phyloP scores from a whole-genome alignment of 2,888 invertebrate genomes.

The Orthosia cruda region DNA sequence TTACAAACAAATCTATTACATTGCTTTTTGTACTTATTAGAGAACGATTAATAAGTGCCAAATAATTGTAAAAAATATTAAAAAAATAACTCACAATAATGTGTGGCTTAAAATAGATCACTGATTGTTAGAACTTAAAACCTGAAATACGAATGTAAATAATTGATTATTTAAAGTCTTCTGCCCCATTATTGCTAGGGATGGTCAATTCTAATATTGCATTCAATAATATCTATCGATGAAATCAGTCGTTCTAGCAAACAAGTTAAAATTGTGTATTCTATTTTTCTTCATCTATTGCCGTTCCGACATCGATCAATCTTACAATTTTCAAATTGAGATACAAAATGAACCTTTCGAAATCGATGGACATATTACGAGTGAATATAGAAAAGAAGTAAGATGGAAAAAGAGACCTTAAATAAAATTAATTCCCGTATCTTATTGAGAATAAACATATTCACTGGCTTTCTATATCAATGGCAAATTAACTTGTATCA shows the following conservation, averaged over 20 bases:
- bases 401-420: constrained; percentile 28
- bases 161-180: constrained; percentile 48
- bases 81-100: constrained; percentile 67
- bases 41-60: constrained; percentile 62
- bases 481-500: constrained; percentile 75
- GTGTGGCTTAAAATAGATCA: constrained; percentile 36
- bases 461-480: constrained; percentile 79
- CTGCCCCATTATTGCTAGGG: constrained; percentile 2
- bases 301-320: no score
- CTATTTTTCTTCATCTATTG: no score
- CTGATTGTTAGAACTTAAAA: constrained; percentile 43
- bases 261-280: not conserved
- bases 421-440: constrained; percentile 61
- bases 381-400: constrained; percentile 18
- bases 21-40: constrained; percentile 75
- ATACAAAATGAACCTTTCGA: not conserved
- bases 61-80: constrained; percentile 47
- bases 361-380: not conserved
- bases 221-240: constrained; percentile 15
- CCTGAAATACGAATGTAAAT: constrained; percentile 69
- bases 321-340: not conserved
- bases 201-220: not conserved
- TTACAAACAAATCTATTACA: constrained; percentile 87
- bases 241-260: not conserved
- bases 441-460: constrained; percentile 70